These are phyloP conservation scores for Arion vulgaris DNA, from an alignment of 1,140 invertebrate genomes.

Conservation along the genomic window DNA sequence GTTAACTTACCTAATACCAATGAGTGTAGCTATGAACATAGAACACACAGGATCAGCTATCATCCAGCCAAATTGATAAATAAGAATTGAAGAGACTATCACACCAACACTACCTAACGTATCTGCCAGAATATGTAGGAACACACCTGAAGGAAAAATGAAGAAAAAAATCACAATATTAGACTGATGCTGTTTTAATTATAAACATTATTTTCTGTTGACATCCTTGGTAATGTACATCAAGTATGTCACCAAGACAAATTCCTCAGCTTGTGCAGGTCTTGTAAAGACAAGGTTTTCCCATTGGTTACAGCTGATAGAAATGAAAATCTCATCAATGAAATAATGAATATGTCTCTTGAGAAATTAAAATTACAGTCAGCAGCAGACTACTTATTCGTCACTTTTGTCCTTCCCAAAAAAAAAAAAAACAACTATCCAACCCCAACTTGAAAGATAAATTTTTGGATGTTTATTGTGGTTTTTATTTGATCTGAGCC, in stretches of 20 bases:
- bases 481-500: too few relatives aligned
- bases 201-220: not conserved
- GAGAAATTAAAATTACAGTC: too few relatives aligned
- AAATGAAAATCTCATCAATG: too few relatives aligned
- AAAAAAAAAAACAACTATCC: too few relatives aligned
- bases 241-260: not conserved
- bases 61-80: slow-evolving; percentile 77
- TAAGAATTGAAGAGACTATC: slow-evolving; percentile 78
- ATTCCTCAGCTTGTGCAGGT: too few relatives aligned
- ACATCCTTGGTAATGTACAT: not conserved
- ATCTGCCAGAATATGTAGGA: slow-evolving; percentile 79
- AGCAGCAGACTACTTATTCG: too few relatives aligned
- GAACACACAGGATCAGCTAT: slow-evolving; percentile 79
- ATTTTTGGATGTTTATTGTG: too few relatives aligned
- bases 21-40: slow-evolving; percentile 76
- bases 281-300: too few relatives aligned
- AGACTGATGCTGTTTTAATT: not conserved
- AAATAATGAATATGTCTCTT: too few relatives aligned
- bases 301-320: too few relatives aligned
- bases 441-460: too few relatives aligned
- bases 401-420: too few relatives aligned
- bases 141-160: slow-evolving; percentile 74
- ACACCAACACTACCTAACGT: slow-evolving; percentile 79
- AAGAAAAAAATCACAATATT: not conserved
- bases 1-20: slow-evolving; percentile 69